A percentile compares a stretch with the other conserved stretches of the same genome.
Conservation (phyloP, 2,888 invertebrate genomes). For the Drosophila macrospina region DNA sequence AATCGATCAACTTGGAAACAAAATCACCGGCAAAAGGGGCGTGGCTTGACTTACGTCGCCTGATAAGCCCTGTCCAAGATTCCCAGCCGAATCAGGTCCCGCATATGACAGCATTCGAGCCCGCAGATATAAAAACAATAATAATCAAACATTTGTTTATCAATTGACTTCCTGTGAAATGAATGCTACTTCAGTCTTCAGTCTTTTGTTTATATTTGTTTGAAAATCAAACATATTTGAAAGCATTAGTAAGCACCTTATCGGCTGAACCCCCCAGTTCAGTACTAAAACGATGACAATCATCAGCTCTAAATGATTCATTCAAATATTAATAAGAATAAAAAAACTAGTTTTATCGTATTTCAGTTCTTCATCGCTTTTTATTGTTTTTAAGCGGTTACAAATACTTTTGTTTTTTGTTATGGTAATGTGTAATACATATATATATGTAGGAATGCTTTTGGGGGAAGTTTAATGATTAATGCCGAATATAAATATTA, state of each 20-base stretch:
- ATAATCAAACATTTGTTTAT: conserved; percentile 41
- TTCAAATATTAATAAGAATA: not conserved
- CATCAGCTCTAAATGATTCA: conserved; percentile 32
- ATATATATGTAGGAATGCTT: conserved; percentile 54
- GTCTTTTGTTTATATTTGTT: conserved; percentile 25
- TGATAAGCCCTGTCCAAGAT: conserved; percentile 41
- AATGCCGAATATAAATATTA: conserved; percentile 64
- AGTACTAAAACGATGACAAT: conserved; percentile 14
- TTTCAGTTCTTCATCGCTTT: conserved; percentile 74
- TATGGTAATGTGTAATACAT: conserved; percentile 66
- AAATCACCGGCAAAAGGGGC: conserved; percentile 30
- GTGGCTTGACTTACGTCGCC: conserved; percentile 26
- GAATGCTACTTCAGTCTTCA: not conserved
- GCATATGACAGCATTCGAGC: conserved; percentile 28
- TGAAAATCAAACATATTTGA: conserved; percentile 18
- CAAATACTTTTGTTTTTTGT: conserved; percentile 20
- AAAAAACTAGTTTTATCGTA: conserved; percentile 17
- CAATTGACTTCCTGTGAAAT: conserved; percentile 55
- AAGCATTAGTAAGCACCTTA: conserved; percentile 43
- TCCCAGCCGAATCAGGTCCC: conserved; percentile 27
- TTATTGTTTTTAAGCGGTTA: conserved; percentile 56
- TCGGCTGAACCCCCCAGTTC: conserved; percentile 19
- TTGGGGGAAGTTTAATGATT: conserved; percentile 32
- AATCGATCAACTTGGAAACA: conserved; percentile 47
- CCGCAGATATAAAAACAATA: not conserved